Percentiles rank a stretch among this genome's conserved stretches.
Conservation (phyloP, 2,888 invertebrate genomes). For the Pammene fasciana region DNA sequence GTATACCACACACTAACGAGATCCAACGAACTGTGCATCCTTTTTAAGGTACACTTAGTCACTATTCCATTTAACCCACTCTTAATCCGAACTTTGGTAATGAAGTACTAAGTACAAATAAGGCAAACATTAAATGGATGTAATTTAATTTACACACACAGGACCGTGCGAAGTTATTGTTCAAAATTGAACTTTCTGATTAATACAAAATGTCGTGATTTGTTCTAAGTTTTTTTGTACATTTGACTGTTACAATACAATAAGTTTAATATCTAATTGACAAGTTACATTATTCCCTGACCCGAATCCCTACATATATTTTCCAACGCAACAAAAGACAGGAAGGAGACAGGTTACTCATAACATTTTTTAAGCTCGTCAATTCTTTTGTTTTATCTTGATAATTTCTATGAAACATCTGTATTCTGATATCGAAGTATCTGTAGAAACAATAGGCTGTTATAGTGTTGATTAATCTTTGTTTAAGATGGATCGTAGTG, state of each 20-base stretch:
- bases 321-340: slow-evolving; percentile 9
- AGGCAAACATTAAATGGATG: slow-evolving; percentile 21
- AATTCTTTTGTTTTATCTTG: slow-evolving; percentile 14
- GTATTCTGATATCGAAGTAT: slow-evolving; percentile 20
- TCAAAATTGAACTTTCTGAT: not conserved
- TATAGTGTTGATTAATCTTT: slow-evolving; percentile 22
- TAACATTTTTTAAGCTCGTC: slow-evolving; percentile 3
- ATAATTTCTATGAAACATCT: slow-evolving; percentile 24
- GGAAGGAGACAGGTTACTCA: not conserved
- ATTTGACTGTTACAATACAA: slow-evolving; percentile 2
- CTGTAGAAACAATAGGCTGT: slow-evolving; percentile 21
- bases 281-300: not conserved
- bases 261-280: slow-evolving; percentile 11
- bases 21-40: slow-evolving; percentile 39
- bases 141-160: slow-evolving; percentile 8
- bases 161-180: not conserved
- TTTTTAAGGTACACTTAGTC: slow-evolving; percentile 41
- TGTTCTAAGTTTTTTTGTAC: not conserved
- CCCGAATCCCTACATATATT: slow-evolving; percentile 9
- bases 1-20: slow-evolving; percentile 31
- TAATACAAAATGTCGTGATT: not conserved
- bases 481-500: slow-evolving; percentile 11
- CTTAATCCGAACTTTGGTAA: slow-evolving; percentile 28
- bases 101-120: slow-evolving; percentile 36
- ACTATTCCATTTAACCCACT: slow-evolving; percentile 40